Conservation (phyloP, 2,888 invertebrate species). For the Laspeyria flexula region DNA sequence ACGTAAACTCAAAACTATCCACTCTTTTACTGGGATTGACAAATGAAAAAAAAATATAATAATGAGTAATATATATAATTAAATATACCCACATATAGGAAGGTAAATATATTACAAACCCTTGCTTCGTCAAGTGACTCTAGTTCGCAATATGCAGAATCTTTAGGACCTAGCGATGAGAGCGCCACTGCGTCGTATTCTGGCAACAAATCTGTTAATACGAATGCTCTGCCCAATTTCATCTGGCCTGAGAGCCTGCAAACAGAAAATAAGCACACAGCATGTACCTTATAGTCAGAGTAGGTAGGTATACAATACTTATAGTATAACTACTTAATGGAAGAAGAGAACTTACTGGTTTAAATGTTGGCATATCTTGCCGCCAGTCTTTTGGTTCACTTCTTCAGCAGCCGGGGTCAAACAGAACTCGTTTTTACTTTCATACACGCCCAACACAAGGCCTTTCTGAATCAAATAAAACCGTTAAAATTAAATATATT, state of each 20-base stretch:
- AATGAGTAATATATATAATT: background rate
- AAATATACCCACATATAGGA: background rate
- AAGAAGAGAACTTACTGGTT: slow-evolving; percentile 81
- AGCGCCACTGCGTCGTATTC: slow-evolving; percentile 67
- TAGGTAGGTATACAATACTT: too few relatives aligned
- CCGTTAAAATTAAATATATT: too few relatives aligned
- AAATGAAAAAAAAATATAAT: too few relatives aligned
- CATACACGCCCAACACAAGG: slow-evolving; percentile 84
- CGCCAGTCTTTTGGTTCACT: slow-evolving; percentile 80
- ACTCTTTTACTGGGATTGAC: too few relatives aligned
- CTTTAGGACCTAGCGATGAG: slow-evolving; percentile 59
- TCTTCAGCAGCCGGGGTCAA: slow-evolving; percentile 80
- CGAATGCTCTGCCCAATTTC: slow-evolving; percentile 66
- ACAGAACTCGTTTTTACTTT: slow-evolving; percentile 64
- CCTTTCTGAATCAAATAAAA: slow-evolving; percentile 71
- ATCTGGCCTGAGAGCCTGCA: slow-evolving; percentile 60
- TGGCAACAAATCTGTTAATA: slow-evolving; percentile 60
- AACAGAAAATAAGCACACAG: background rate
- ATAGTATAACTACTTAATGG: too few relatives aligned
- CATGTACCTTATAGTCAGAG: too few relatives aligned
- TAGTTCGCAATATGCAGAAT: slow-evolving; percentile 59
- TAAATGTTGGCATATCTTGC: slow-evolving; percentile 79
- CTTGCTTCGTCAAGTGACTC: slow-evolving; percentile 66
- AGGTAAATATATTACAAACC: slow-evolving; percentile 44
- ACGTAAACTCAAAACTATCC: too few relatives aligned